phyloP scores from a whole-genome alignment of 2,113 vertebrate genomes.

The Alectura lathami region DNA sequence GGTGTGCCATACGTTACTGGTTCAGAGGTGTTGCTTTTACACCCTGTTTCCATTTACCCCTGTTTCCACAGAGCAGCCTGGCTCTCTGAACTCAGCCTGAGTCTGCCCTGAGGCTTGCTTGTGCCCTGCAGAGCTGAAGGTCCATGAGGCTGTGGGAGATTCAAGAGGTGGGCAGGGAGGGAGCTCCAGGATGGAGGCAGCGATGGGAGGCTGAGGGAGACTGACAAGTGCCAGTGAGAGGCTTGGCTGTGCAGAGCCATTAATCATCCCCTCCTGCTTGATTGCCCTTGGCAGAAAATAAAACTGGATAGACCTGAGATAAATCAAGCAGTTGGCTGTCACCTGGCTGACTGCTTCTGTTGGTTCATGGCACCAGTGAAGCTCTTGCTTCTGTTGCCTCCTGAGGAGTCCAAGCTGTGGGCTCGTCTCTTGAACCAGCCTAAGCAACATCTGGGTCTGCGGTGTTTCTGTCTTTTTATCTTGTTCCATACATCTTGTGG shows the following conservation, averaged over 20 bases:
- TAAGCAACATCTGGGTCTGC: background rate
- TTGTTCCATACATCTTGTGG: rapidly evolving
- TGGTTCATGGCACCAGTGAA: background rate
- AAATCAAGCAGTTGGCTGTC: background rate
- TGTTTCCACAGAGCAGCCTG: background rate
- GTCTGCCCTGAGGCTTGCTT: background rate
- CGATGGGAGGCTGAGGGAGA: background rate
- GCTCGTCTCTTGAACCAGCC: background rate
- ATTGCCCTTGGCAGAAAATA: background rate
- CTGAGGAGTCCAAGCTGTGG: background rate
- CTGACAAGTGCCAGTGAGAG: background rate
- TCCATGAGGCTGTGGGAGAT: background rate
- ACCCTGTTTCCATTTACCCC: background rate
- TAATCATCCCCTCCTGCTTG: background rate
- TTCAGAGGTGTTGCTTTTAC: background rate
- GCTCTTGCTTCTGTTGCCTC: background rate
- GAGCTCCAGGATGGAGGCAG: background rate
- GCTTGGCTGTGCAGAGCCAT: background rate
- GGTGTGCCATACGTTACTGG: rapidly evolving
- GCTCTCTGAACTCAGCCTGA: background rate
- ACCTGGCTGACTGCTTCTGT: background rate
- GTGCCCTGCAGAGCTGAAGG: background rate
- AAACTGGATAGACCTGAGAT: background rate
- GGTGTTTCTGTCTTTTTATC: background rate
- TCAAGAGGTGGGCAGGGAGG: background rate